A percentile compares a stretch with the other conserved stretches of the same genome.
phyloP scores from a whole-genome alignment of 2,113 vertebrate genomes.

The Tupaia tana region DNA sequence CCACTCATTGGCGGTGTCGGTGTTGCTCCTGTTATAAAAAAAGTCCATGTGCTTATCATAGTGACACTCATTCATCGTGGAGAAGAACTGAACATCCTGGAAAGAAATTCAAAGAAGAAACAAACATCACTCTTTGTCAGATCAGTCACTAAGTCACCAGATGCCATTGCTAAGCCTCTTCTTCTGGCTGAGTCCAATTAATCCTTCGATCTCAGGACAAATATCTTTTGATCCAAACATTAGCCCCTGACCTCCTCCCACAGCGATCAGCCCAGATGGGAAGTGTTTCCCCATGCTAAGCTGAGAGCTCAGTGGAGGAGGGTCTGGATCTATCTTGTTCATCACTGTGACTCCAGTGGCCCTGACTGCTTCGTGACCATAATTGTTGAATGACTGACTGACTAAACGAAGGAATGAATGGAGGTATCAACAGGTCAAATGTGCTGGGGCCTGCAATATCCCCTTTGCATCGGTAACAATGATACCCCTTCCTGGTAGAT shows the following conservation, averaged over 20 bases:
- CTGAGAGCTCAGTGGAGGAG: background rate
- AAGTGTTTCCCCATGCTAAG: background rate
- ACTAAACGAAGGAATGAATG: background rate
- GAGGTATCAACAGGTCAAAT: background rate
- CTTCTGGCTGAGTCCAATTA: background rate
- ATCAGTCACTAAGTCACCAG: background rate
- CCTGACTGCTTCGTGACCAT: background rate
- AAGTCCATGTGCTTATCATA: slow-evolving; percentile 93
- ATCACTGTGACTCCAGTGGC: background rate
- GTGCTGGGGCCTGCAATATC: background rate
- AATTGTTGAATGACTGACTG: background rate
- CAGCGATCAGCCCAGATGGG: background rate
- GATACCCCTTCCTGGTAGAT: background rate
- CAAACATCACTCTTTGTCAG: slow-evolving; percentile 52
- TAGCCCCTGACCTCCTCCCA: background rate
- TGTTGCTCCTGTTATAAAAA: slow-evolving; percentile 93
- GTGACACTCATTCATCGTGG: slow-evolving; percentile 92
- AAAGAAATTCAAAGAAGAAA: slow-evolving; percentile 63
- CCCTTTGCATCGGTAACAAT: background rate
- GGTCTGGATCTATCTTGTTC: background rate
- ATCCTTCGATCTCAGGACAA: background rate
- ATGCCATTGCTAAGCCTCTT: background rate
- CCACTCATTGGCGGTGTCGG: slow-evolving; percentile 88
- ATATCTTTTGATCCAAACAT: background rate
- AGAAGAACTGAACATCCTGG: slow-evolving; percentile 87